Evolutionary conservation across 2,113 vertebrate genomes (phyloP), one percentile per base, ranked within the genome.

Genomic region (Axis porcinus): DNA sequence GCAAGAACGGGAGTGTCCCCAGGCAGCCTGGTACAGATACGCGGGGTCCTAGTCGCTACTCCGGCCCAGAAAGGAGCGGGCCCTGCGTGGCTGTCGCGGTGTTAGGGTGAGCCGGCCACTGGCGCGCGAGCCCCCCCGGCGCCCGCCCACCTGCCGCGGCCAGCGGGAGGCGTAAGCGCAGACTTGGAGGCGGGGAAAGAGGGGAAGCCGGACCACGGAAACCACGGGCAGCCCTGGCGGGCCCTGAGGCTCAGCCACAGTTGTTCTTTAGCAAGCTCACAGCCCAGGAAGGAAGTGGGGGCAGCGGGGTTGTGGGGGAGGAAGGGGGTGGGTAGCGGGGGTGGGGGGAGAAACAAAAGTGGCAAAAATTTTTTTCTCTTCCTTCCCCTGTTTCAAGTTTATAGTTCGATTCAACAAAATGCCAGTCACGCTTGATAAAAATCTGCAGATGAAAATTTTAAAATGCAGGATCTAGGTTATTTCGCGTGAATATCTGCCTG

Each of bases 71-170:
- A 25, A 76, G 54, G 47, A 70, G 27, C 0, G 0, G 36, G 16
- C 16, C 21, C 17, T 25, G 23, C 3, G 2, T 36, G 19, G 60
- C 76, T 30, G 45, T 15, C 2, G 0, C 15, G 3, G 57, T 23
- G n/a, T 21, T 4, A 7, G 7, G 12, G 23, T 2, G 2, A 27
- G 36, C 21, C 2, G 50, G 62, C 50, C 27, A 36, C 7, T 6
- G 21, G 21, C 2, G 5, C 25, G 1, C 0, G 36, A 47, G 16
- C 11, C 6, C 14, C 40, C 14, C 0, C 13, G 4, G 55, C 1
- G 0, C 25, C 55, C 6, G 25, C 14, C 36, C 30, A 58, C 5
- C 60, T 40, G 25, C 62, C 8, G 4, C 10, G 1, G 17, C 36
- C 67, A 55, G 33, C 25, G 5, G 23, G 50, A 50, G 76, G 47